These are phyloP conservation scores for Merodon equestris DNA, from an alignment of 2,888 invertebrate genomes.

Conservation along the genomic window DNA sequence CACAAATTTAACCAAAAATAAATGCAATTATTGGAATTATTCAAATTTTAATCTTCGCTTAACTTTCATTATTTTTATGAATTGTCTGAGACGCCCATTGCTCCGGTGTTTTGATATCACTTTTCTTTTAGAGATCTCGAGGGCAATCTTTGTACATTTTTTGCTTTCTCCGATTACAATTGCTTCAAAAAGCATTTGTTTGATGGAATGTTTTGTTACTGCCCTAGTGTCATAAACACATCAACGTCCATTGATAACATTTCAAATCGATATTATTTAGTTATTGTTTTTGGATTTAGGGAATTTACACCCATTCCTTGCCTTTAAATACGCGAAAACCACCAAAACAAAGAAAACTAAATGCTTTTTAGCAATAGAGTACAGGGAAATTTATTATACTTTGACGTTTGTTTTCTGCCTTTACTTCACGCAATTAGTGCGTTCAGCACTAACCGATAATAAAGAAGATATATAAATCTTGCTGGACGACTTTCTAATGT, in stretches of 20 bases:
- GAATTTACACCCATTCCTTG: slow-evolving; percentile 6
- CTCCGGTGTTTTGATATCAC: slow-evolving; percentile 41
- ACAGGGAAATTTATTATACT: slow-evolving; percentile 25
- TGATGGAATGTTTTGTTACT: slow-evolving; percentile 55
- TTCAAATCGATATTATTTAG: slow-evolving; percentile 14
- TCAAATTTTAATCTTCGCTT: not conserved
- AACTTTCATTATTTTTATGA: slow-evolving; percentile 27
- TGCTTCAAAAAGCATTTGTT: slow-evolving; percentile 38
- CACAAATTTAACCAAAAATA: slow-evolving; percentile 26
- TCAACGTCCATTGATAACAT: slow-evolving; percentile 18
- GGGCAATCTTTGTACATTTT: slow-evolving; percentile 36
- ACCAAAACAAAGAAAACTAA: slow-evolving; percentile 56
- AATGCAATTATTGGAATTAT: slow-evolving; percentile 34
- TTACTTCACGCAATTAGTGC: slow-evolving; percentile 2
- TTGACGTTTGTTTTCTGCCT: slow-evolving; percentile 36
- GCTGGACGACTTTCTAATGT: slow-evolving; percentile 4
- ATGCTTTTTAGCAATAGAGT: slow-evolving; percentile 23
- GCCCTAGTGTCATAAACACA: slow-evolving; percentile 4
- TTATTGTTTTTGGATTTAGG: not conserved
- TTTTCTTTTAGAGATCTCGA: slow-evolving; percentile 30
- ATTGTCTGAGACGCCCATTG: slow-evolving; percentile 30
- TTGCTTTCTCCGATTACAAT: slow-evolving; percentile 34
- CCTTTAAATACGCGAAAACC: slow-evolving; percentile 37
- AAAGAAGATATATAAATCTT: too few species aligned
- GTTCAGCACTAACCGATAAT: slow-evolving; percentile 10